Conservation (phyloP, 1,140 invertebrate species). For the Drosophila setifemur region DNA sequence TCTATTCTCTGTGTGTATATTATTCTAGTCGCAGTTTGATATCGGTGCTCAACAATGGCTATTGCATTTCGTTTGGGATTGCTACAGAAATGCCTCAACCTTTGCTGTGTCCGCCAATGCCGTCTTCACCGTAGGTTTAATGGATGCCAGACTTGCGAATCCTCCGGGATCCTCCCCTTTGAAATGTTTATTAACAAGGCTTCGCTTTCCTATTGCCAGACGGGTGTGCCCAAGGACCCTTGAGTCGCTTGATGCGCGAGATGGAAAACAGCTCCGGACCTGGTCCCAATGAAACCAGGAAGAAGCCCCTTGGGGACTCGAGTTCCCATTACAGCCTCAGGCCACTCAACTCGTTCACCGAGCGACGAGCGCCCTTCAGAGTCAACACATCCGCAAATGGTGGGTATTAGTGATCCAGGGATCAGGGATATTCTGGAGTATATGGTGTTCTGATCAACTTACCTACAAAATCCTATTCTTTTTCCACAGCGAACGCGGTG, state of each 20-base stretch:
- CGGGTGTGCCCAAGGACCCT: too few relatives aligned
- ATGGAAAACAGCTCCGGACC: too few relatives aligned
- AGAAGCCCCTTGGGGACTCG: not conserved
- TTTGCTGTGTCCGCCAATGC: not conserved
- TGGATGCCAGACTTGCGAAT: too few relatives aligned
- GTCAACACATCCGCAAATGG: not conserved
- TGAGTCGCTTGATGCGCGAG: too few relatives aligned
- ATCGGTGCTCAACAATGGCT: not conserved
- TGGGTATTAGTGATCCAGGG: too few relatives aligned
- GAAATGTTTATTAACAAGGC: not conserved
- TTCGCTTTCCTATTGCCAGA: not conserved
- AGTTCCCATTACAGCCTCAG: too few relatives aligned
- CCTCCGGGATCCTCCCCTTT: too few relatives aligned
- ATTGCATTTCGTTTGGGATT: not conserved
- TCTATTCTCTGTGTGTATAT: not conserved
- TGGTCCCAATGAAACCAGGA: not conserved
- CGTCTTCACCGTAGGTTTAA: not conserved
- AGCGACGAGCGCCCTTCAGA: not conserved
- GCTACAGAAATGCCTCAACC: not conserved
- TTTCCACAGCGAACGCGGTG: not conserved
- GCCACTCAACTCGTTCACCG: not conserved
- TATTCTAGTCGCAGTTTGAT: not conserved
- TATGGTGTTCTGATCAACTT: too few relatives aligned
- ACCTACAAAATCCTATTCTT: not conserved
- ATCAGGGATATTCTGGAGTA: too few relatives aligned